Evolutionary conservation across 2,888 invertebrate species (phyloP), one percentile per base, ranked within the genome.

Genomic region (Eumacrocentrus americanus): DNA sequence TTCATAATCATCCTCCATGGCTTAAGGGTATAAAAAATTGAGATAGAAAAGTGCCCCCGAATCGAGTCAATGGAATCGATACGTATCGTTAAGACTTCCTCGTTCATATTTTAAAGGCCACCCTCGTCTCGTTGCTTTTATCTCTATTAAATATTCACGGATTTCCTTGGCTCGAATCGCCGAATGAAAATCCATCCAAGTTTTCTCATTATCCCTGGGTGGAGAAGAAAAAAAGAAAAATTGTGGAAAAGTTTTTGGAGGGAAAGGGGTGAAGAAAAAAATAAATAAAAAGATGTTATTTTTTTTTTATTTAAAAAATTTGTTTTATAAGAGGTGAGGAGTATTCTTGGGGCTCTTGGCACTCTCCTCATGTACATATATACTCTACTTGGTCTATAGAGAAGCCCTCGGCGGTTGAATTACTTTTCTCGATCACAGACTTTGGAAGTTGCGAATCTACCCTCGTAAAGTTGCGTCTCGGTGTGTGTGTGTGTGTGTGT

Each of bases 161-260:
- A 56, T 62, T 57, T 56, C 46, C 46, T 52, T 18, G 35, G 55
- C 60, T 59, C 60, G 60, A 67, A 64, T 65, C 58, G 46, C 60
- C 46, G 62, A 67, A 60, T 58, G 55, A 63, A 66, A 67, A 67
- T 68, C 67, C 59, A 65, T 59, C 67, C 58, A 72, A 73, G 70
- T 73, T 72, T 73, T 72, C 72, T 72, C 71, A 71, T 72, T 72
- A 72, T 69, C 64, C 63, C 35, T 55, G 54, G 58, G 47, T 46
- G 29, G 47, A 51, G 40, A n/a, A 46, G 59, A 35, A 44, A 29
- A 12, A 34, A 50, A 60, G 53, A 57, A 60, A 48, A 44, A 56
- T 34, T 40, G 25, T 42, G 52, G 25, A 55, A 60, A 52, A 23
- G 23, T 52, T 16, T 11, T 51, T 7, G 23, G 47, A 40, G 29